These are phyloP conservation scores for Sardinella longiceps DNA, from an alignment of 2,797 vertebrate species.

Conservation along the genomic window DNA sequence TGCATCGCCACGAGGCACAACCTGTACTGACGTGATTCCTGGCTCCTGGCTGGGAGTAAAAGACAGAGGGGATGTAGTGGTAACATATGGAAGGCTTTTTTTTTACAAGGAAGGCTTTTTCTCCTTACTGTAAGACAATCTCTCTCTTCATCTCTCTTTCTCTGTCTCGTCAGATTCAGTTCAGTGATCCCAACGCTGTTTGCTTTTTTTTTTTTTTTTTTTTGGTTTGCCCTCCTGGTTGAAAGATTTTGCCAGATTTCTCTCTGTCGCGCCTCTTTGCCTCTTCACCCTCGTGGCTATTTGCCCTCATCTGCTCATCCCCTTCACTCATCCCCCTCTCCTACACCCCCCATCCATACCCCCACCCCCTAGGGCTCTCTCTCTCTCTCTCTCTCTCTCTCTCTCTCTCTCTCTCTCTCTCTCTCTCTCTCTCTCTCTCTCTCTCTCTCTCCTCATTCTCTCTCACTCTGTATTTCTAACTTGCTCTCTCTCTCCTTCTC, in stretches of 20 bases:
- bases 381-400: not conserved
- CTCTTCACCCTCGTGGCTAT: slow-evolving; percentile 44
- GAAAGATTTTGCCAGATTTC: slow-evolving; percentile 67
- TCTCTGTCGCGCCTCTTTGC: slow-evolving; percentile 53
- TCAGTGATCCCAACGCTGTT: not conserved
- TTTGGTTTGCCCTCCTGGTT: slow-evolving; percentile 28
- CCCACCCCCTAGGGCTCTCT: slow-evolving; percentile 10
- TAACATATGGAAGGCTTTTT: not conserved
- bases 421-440: not conserved
- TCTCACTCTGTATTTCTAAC: not conserved
- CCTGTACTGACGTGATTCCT: not conserved
- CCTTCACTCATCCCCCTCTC: slow-evolving; percentile 33
- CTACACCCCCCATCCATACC: not conserved
- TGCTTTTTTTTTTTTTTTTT: not conserved
- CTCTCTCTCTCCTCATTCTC: not conserved
- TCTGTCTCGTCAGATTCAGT: not conserved
- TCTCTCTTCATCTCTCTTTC: not conserved
- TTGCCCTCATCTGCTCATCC: slow-evolving; percentile 36
- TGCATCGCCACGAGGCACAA: not conserved
- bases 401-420: not conserved
- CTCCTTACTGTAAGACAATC: not conserved
- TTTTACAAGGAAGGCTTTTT: not conserved
- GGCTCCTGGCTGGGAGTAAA: not conserved
- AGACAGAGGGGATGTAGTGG: not conserved
- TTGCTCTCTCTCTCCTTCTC: not conserved